These are phyloP conservation scores for Zosterops hypoxanthus DNA, from an alignment of 2,113 vertebrate species.

Conservation along the genomic window DNA sequence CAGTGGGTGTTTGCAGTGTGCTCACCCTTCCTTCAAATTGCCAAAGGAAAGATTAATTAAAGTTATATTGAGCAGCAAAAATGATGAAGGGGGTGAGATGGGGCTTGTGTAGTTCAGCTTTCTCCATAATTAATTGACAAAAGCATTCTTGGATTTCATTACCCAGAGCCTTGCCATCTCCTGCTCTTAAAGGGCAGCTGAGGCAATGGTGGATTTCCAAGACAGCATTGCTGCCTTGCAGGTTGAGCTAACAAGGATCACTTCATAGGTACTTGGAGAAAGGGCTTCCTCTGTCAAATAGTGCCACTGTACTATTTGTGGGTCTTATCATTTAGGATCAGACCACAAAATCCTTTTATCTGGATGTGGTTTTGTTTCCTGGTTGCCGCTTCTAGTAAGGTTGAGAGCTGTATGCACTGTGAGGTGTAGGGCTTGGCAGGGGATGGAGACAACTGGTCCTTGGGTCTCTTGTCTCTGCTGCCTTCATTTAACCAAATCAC, in stretches of 20 bases:
- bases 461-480: neutral
- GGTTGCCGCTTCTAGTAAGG: neutral
- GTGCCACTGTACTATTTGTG: neutral
- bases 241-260: neutral
- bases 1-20: slow-evolving; percentile 39
- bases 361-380: neutral
- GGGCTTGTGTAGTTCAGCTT: neutral
- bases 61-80: slow-evolving; percentile 67
- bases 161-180: slow-evolving; percentile 22
- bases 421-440: neutral
- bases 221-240: neutral
- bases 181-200: slow-evolving; percentile 10
- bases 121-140: slow-evolving; percentile 55
- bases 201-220: neutral
- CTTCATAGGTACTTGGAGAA: neutral
- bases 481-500: neutral
- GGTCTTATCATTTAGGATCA: neutral
- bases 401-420: neutral
- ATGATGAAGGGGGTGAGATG: slow-evolving; percentile 26
- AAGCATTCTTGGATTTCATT: slow-evolving; percentile 50
- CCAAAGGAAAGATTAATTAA: slow-evolving; percentile 66
- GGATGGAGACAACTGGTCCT: neutral
- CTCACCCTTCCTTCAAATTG: slow-evolving; percentile 68
- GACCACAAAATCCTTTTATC: neutral
- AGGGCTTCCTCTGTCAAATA: neutral